Evolutionary conservation across 2,888 invertebrate species (phyloP).

Genomic region (Eristalis pertinax): DNA sequence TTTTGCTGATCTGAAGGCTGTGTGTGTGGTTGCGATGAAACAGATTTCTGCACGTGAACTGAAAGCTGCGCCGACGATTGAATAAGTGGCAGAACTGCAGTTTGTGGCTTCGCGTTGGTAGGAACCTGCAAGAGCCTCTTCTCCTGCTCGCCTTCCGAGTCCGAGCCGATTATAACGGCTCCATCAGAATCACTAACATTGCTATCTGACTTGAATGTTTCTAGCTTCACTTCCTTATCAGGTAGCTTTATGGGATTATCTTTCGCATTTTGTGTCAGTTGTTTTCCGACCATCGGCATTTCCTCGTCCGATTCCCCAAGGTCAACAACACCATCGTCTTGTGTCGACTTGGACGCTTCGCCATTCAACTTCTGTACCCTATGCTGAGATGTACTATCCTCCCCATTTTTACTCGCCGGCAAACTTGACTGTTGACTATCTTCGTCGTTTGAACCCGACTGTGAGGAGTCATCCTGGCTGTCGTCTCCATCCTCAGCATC

Average conservation of each 20-base stretch:
- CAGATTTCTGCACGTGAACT: background rate
- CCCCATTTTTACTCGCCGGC: conserved; percentile 59
- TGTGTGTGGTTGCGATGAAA: conserved; percentile 15
- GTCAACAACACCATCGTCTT: conserved; percentile 75
- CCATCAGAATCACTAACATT: conserved; percentile 76
- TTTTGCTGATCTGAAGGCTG: conserved; percentile 67
- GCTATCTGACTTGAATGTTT: conserved; percentile 11
- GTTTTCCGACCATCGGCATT: conserved; percentile 72
- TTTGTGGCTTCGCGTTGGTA: background rate
- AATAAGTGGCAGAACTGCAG: background rate
- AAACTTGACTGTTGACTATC: conserved; percentile 73
- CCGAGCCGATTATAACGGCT: conserved; percentile 80
- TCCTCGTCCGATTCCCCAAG: conserved; percentile 77
- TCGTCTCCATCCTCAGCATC: conserved; percentile 64
- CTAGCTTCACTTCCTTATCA: background rate
- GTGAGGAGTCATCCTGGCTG: conserved; percentile 58
- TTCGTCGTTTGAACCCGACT: conserved; percentile 66
- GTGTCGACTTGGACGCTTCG: conserved; percentile 72
- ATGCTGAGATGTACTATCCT: conserved; percentile 25
- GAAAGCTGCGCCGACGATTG: background rate
- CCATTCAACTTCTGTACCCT: conserved; percentile 74
- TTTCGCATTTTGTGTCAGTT: conserved; percentile 40
- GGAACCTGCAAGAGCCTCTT: conserved; percentile 10
- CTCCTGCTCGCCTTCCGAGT: conserved; percentile 76
- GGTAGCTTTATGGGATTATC: conserved; percentile 37